Evolutionary conservation across 2,888 invertebrate species (phyloP), one percentile per base, ranked within the genome.

Genomic region (Tortricodes alternella): DNA sequence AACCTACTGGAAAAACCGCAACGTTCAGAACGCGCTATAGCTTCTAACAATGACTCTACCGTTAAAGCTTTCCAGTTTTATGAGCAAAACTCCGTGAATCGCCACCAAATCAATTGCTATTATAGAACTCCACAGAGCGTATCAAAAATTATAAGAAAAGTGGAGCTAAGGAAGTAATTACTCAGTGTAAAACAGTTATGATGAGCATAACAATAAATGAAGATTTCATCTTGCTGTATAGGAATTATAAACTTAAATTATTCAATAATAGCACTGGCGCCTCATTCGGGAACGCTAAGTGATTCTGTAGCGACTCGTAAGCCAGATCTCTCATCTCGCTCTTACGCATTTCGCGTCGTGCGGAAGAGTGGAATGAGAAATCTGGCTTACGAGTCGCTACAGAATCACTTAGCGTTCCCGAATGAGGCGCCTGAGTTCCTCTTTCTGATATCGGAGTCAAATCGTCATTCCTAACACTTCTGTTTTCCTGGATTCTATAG

Each of bases 11-110:
- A 7, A 9, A 34, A 32, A 13, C 1, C 3, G 1, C 16, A 16
- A 6, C 15, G 9, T 29, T 35, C 18, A 13, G 21, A 29, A 16
- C 21, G 15, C 21, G n/a, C 21, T 13, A 19, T 7, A 21, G 21
- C 39, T 29, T 43, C 43, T 15, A 38, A 39, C 16, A 27, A 46
- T 37, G 38, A 21, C 11, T 15, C 11, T 53, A 53, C 53, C 53
- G 53, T 53, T 46, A 46, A 39, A 39, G 32, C 24, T 53, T 53
- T 53, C 53, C 53, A 53, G 53, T 24, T 48, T 48, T 55, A 41
- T 55, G 48, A 55, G 21, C 53, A 48, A 55, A 48, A 24, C 53
- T 55, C 48, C 53, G 53, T 55, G 53, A 48, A 48, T 55, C 34
- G 48, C 13, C n/a, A n/a, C n/a, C 34, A 41, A 55, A 48, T 41